A percentile compares a stretch with the other conserved stretches of the same genome.
Conservation (phyloP, 1,140 invertebrate genomes). For the Pseudomyrmex gracilis region DNA sequence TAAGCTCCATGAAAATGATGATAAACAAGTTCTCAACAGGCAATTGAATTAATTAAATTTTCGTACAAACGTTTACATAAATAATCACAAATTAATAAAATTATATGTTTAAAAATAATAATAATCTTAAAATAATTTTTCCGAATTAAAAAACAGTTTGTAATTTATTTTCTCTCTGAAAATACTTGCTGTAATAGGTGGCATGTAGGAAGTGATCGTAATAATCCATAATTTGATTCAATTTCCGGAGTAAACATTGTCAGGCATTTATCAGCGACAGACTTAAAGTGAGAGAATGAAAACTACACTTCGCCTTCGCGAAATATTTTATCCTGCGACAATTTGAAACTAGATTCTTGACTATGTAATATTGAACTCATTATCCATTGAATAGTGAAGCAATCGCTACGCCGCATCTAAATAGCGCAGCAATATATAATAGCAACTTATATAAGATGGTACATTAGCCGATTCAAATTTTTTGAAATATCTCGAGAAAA, state of each 20-base stretch:
- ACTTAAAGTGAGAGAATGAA: constrained; percentile 7
- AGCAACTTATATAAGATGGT: not conserved
- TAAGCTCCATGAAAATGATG: not conserved
- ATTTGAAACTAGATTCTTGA: constrained; percentile 5
- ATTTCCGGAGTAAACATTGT: constrained; percentile 20
- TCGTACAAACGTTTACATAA: no score
- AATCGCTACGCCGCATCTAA: not conserved
- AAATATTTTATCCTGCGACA: constrained; percentile 17
- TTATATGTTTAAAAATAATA: no score
- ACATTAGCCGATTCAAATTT: not conserved
- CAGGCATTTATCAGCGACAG: constrained; percentile 7
- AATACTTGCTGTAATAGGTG: not conserved
- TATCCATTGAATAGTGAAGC: not conserved
- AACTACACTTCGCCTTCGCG: not conserved
- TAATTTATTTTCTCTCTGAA: not conserved
- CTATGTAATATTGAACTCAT: not conserved
- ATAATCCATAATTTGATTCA: not conserved
- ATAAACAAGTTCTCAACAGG: no score
- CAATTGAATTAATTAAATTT: no score
- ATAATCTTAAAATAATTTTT: no score
- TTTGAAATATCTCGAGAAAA: not conserved
- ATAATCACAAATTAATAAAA: no score
- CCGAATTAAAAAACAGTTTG: no score
- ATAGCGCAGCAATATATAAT: not conserved
- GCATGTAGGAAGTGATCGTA: constrained; percentile 3